These are phyloP conservation scores for Drusus annulatus DNA, from an alignment of 1,140 invertebrate species.

Conservation along the genomic window DNA sequence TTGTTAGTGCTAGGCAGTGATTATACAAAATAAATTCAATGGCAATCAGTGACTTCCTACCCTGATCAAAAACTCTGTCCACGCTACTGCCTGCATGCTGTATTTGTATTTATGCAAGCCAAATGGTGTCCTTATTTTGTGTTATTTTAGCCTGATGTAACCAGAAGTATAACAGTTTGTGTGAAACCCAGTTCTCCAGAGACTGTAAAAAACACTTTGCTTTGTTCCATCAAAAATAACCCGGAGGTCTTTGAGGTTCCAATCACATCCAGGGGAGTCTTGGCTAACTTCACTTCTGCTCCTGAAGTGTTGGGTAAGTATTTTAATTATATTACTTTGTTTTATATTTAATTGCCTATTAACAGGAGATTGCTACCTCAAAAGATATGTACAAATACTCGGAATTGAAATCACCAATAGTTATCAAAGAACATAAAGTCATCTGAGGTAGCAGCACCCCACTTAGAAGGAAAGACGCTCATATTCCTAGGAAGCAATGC, in stretches of 20 bases:
- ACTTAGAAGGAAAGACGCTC: no score
- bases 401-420: no score
- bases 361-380: no score
- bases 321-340: not conserved
- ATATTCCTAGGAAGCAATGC: no score
- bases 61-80: no score
- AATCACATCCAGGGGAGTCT: not conserved
- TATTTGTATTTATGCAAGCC: not conserved
- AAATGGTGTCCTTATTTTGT: not conserved
- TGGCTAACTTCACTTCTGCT: constrained; percentile 9
- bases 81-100: not conserved
- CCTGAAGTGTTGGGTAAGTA: not conserved
- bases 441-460: no score
- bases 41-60: no score
- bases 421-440: no score
- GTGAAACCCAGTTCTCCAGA: not conserved
- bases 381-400: no score
- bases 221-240: constrained; percentile 38
- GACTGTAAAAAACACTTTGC: not conserved
- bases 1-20: no score
- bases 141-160: constrained; percentile 2
- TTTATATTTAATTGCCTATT: no score
- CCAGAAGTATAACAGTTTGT: not conserved
- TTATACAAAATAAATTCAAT: no score
- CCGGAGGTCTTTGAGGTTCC: constrained; percentile 1